phyloP scores from a whole-genome alignment of 1,140 invertebrate genomes.

The Theocolax elegans region DNA sequence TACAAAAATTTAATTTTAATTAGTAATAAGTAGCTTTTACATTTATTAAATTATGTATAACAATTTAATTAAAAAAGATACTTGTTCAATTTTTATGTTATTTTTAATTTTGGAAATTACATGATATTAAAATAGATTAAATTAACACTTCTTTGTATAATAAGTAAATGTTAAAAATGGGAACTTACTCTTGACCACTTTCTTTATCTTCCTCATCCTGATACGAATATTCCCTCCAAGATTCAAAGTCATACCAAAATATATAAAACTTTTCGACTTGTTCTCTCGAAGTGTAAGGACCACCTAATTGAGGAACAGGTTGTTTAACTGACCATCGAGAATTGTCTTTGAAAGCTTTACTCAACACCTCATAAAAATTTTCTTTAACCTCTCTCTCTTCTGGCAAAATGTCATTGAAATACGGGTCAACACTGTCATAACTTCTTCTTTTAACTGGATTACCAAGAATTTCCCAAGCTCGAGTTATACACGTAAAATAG shows the following conservation, averaged over 20 bases:
- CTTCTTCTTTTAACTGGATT: constrained; percentile 84
- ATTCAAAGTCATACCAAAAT: constrained; percentile 98
- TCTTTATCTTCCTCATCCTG: constrained; percentile 99
- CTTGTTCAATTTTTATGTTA: too few species aligned
- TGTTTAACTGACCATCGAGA: constrained; percentile 91
- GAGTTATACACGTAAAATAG: constrained; percentile 99
- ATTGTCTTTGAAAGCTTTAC: constrained; percentile 86
- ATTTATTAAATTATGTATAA: too few species aligned
- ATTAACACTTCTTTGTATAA: too few species aligned
- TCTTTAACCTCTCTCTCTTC: constrained; percentile 79
- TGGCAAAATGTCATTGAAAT: constrained; percentile 92
- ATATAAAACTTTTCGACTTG: constrained; percentile 88
- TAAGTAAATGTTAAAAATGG: constrained; percentile 22
- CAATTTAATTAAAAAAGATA: too few species aligned
- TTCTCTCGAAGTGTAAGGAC: constrained; percentile 75
- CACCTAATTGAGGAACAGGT: constrained; percentile 88
- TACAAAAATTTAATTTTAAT: constrained; percentile 27
- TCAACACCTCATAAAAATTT: constrained; percentile 86
- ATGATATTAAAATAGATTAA: too few species aligned
- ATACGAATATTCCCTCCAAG: constrained; percentile 99
- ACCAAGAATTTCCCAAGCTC: constrained; percentile 92
- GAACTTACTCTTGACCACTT: constrained; percentile 84
- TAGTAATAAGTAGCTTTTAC: too few species aligned
- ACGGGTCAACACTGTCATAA: constrained; percentile 96
- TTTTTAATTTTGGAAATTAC: too few species aligned